These are phyloP conservation scores for Pyrgilauda ruficollis DNA, from an alignment of 2,113 vertebrate species.

Conservation along the genomic window DNA sequence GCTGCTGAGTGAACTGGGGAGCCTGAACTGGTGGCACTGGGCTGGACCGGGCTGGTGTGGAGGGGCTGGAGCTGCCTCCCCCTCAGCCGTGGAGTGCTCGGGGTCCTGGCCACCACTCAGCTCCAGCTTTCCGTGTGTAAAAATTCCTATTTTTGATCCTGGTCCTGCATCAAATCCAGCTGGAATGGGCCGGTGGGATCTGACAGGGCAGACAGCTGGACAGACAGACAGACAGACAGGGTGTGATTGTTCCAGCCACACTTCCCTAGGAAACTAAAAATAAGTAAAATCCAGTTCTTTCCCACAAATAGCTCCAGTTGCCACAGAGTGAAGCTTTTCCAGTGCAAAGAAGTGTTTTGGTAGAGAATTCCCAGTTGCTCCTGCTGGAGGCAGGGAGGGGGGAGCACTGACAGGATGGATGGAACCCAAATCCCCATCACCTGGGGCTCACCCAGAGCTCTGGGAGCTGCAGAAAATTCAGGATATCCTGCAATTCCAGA, in stretches of 20 bases:
- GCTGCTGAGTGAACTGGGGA: not conserved
- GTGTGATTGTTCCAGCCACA: slow-evolving; percentile 42
- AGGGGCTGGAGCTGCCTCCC: not conserved
- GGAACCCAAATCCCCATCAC: not conserved
- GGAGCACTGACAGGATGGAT: accelerated
- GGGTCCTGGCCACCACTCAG: not conserved
- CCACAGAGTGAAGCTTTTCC: not conserved
- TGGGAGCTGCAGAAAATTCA: not conserved
- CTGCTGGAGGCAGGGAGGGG: not conserved
- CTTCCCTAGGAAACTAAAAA: slow-evolving; percentile 57
- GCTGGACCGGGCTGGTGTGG: not conserved
- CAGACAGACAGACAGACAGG: not conserved
- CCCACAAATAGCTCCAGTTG: not conserved
- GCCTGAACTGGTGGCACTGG: not conserved
- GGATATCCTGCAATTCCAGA: not conserved
- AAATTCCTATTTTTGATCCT: not conserved
- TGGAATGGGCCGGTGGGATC: not conserved
- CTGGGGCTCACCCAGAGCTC: not conserved
- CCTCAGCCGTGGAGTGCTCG: not conserved
- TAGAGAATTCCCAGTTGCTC: not conserved
- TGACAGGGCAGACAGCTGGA: not conserved
- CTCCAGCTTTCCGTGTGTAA: not conserved
- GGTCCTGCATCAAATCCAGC: accelerated
- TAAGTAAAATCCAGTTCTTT: slow-evolving; percentile 10
- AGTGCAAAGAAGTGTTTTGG: not conserved